A percentile compares a stretch with the other conserved stretches of the same genome.
phyloP scores from a whole-genome alignment of 2,113 vertebrate genomes.

The Eolophus roseicapilla region DNA sequence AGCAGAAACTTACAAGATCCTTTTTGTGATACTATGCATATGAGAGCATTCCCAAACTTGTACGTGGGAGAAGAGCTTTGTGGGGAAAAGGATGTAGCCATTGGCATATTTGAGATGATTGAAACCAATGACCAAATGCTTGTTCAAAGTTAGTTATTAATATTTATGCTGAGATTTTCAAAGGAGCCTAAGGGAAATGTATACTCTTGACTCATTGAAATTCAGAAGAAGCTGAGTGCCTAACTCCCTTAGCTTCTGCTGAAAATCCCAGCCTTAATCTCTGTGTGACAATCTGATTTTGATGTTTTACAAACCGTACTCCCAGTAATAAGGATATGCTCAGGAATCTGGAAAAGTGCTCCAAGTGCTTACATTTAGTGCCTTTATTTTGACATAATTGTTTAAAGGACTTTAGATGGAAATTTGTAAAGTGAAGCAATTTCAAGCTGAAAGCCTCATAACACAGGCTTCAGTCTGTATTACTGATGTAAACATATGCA shows the following conservation, averaged over 20 bases:
- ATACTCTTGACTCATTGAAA: constrained; percentile 40
- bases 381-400: constrained; percentile 48
- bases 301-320: constrained; percentile 48
- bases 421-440: constrained; percentile 52
- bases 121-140: constrained; percentile 53
- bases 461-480: not conserved
- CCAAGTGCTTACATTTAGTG: not conserved
- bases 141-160: constrained; percentile 53
- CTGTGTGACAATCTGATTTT: constrained; percentile 47
- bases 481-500: constrained; percentile 35
- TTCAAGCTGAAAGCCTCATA: constrained; percentile 23
- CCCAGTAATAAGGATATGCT: constrained; percentile 6
- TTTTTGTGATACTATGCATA: not conserved
- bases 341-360: not conserved
- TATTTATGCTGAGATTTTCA: constrained; percentile 50
- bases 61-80: not conserved
- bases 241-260: constrained; percentile 51
- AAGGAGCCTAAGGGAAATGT: constrained; percentile 35
- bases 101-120: constrained; percentile 13
- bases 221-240: constrained; percentile 32
- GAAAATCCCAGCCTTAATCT: constrained; percentile 56
- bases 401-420: constrained; percentile 33
- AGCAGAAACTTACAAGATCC: not conserved
- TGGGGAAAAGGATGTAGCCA: constrained; percentile 3
- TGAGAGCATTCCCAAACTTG: not conserved